Conservation (phyloP, 2,113 vertebrate genomes). For the Sander vitreus region DNA sequence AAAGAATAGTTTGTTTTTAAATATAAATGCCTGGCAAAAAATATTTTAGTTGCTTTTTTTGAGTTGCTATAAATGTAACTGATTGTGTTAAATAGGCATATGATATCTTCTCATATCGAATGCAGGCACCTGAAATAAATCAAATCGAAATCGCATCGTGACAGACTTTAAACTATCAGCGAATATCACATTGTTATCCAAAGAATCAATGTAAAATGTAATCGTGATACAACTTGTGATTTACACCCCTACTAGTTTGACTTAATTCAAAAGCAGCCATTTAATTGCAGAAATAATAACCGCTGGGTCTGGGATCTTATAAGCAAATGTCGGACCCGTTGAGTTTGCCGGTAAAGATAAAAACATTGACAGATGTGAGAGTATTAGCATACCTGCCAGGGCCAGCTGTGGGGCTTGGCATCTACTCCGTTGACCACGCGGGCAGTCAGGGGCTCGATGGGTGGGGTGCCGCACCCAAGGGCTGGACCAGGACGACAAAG, state of each 20-base stretch:
- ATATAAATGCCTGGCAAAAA: too few species aligned
- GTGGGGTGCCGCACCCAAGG: slow-evolving; percentile 89
- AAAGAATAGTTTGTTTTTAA: too few species aligned
- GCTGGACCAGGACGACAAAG: slow-evolving; percentile 63
- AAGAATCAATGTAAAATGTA: too few species aligned
- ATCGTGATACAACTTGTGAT: too few species aligned
- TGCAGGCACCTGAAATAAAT: too few species aligned
- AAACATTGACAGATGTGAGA: slow-evolving; percentile 62
- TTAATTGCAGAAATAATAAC: slow-evolving; percentile 41
- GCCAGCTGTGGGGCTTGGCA: slow-evolving; percentile 91
- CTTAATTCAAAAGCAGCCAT: slow-evolving; percentile 37
- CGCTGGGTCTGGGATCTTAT: slow-evolving; percentile 22
- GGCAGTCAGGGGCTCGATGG: slow-evolving; percentile 75
- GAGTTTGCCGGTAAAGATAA: slow-evolving; percentile 44
- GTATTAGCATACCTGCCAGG: slow-evolving; percentile 90
- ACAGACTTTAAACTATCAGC: too few species aligned
- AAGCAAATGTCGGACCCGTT: slow-evolving; percentile 50
- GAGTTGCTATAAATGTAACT: too few species aligned
- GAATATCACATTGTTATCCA: too few species aligned
- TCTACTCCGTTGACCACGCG: slow-evolving; percentile 91
- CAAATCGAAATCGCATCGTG: too few species aligned
- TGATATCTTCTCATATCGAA: too few species aligned
- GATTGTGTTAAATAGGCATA: too few species aligned
- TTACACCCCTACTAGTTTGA: not conserved
- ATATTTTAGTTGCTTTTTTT: too few species aligned